Base-by-base conservation (phyloP, 2,888 invertebrate species). In the Torymus aiolomorphi region DNA sequence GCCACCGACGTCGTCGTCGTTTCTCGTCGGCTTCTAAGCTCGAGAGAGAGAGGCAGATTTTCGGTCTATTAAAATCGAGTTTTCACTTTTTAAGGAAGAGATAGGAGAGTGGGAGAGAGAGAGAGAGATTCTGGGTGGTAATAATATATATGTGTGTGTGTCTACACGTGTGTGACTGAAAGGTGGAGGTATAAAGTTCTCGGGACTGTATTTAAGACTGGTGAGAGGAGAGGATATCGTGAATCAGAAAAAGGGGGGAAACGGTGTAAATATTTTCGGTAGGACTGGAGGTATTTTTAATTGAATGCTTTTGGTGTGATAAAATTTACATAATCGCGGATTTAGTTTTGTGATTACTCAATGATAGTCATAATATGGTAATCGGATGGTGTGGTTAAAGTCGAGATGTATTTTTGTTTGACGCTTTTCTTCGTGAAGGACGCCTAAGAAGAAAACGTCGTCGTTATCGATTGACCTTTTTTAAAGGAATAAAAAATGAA, bases 11-110 rank as follows among this genome's bases (percentile, higher is more conserved):
- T 42, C 42, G 42, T 42, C 42, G 42, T 42, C 42, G 54, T 49
- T 73, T 67, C 56, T 62, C 49, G 8, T 42, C 42, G 8, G 42
- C 2, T 54, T 62, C 51, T 51, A 59, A 59, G 31, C 65, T 31
- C 14, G 8, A 2, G n/a, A 2, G n/a, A 42, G 8, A 51, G 51
- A 42, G 61, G 42, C 24, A 74, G 42, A 78, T 72, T 73, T 62
- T 67, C 54, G 16, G 74, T 74, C 57, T 69, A 78, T 78, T 69
- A 74, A 56, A 74, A 78, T 74, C 69, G 16, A 63, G 63, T 78
- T 78, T 78, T 74, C 69, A 74, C 67, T 73, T 78, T 78, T 78
- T 67, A 62, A 56, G 31, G 31, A 18, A 16, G 8, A 42, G 42
- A 8, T 42, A 42, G 42, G 8, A 42, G 42, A 42, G 31, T 31